Base-by-base conservation (phyloP, 2,113 vertebrate genomes). In the Casuarius casuarius region DNA sequence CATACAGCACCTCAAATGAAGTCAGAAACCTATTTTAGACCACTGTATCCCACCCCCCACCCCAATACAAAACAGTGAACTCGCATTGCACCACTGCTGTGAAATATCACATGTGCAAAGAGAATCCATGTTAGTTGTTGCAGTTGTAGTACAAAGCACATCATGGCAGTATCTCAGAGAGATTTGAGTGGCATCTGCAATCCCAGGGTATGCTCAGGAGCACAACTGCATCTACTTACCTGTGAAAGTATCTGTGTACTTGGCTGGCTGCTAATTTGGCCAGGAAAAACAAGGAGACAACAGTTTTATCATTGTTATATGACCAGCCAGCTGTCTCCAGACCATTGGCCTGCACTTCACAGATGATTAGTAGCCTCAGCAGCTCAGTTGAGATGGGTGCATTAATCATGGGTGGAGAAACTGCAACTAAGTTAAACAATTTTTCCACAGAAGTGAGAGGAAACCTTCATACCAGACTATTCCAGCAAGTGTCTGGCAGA, bases 351-450 rank as follows among this genome's bases (percentile, higher is more conserved):
- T 67, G 54, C 48, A 84, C 42, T 86, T 91, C 87, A 52, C 0
- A 0, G 84, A 56, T 96, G 84, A 96, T 94, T 90, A 78, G 87
- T 94, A 56, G 84, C 79, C 75, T 95, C 63, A 72, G 78, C 82
- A 90, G 67, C 82, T 68, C 42, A 33, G 28, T 10, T 78, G 59
- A 67, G 28, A 81, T 59, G n/a, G 38, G 56, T 20, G 38, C n/a
- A 92, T 95, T 95, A 91, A 95, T 96, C 92, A 85, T 29, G 23
- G 22, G 10, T 28, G 46, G 17, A 83, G 75, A 91, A 95, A 92
- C 31, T 9, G 26, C 87, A 92, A 44, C 71, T 51, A 82, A 46
- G 67, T 85, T 80, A 80, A 89, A 79, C 20, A 52, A 3, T 62
- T 90, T 91, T 91, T 81, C 65, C 75, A 35, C 19, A 31, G 38